Evolutionary conservation across 2,888 invertebrate genomes (phyloP).

Genomic region (Adelphocoris suturalis): DNA sequence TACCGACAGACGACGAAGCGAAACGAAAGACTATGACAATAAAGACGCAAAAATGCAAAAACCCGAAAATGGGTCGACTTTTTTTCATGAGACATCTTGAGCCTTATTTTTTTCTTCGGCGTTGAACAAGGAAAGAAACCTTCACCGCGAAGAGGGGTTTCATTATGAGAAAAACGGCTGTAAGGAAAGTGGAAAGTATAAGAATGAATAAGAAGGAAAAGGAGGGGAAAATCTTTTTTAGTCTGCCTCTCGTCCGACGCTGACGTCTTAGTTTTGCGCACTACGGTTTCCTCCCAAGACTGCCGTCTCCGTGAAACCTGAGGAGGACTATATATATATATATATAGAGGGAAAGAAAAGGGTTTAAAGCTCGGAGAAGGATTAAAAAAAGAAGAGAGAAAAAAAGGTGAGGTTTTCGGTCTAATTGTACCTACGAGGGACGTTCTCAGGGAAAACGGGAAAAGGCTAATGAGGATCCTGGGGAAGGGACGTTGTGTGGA

Average conservation of each 20-base stretch:
- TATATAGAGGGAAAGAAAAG: no score
- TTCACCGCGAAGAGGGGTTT: background rate
- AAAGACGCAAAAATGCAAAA: background rate
- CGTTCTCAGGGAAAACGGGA: background rate
- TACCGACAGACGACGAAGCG: background rate
- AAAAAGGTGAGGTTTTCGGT: background rate
- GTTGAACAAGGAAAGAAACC: slow-evolving; percentile 7
- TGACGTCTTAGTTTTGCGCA: no score
- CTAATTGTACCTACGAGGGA: slow-evolving; percentile 16
- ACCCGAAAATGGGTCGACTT: background rate
- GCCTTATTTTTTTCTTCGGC: background rate
- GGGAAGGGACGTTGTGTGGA: background rate
- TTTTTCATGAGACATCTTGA: background rate
- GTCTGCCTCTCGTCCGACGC: background rate
- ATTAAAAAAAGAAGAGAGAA: background rate
- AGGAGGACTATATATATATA: no score
- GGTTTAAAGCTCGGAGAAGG: background rate
- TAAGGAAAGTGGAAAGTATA: background rate
- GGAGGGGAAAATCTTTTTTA: background rate
- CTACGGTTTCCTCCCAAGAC: no score
- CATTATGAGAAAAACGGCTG: slow-evolving; percentile 36
- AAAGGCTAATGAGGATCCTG: slow-evolving; percentile 10
- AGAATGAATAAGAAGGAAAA: background rate
- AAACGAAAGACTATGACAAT: background rate
- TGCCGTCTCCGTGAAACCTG: no score